Conservation (phyloP, 1,140 invertebrate genomes). For the Ganaspis sp. region DNA sequence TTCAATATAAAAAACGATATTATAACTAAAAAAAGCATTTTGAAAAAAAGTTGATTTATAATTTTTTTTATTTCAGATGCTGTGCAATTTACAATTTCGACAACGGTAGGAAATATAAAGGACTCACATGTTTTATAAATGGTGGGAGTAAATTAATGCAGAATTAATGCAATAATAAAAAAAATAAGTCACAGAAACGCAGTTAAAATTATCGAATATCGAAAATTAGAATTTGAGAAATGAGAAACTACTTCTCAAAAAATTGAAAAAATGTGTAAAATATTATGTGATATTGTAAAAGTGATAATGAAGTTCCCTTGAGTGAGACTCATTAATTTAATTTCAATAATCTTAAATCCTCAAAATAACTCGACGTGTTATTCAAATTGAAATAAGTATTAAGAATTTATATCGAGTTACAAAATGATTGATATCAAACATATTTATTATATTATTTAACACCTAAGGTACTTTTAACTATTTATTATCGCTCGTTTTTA, state of each 20-base stretch:
- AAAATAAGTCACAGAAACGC: neutral
- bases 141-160: neutral
- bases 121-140: neutral
- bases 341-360: neutral
- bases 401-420: too few relatives aligned
- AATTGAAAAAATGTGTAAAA: neutral
- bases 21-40: too few relatives aligned
- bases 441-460: too few relatives aligned
- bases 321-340: neutral
- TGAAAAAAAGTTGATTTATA: too few relatives aligned
- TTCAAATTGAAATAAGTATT: neutral
- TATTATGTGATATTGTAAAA: constrained; percentile 20
- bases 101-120: neutral
- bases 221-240: too few relatives aligned
- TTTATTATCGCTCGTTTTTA: too few relatives aligned
- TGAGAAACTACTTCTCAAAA: neutral
- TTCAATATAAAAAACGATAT: too few relatives aligned
- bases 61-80: constrained; percentile 6
- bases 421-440: too few relatives aligned
- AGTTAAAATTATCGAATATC: neutral
- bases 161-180: neutral
- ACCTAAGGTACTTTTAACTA: too few relatives aligned
- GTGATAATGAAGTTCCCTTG: constrained; percentile 4
- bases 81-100: neutral
- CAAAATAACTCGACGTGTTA: neutral